Base-by-base conservation (phyloP, 1,140 invertebrate genomes). In the Capitella teleta region DNA sequence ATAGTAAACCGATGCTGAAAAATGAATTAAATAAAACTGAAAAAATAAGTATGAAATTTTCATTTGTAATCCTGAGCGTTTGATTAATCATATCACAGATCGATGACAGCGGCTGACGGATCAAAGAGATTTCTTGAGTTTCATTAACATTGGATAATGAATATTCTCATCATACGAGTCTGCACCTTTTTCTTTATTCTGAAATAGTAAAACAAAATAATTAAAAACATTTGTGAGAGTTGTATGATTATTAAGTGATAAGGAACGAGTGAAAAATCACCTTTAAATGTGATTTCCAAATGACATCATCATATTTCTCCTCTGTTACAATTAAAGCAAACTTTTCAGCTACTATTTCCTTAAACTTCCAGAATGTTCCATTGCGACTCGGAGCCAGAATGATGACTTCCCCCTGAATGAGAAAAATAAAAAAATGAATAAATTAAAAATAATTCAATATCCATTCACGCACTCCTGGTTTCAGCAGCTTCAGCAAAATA, bases 301-400 rank as follows among this genome's bases (percentile, higher is more conserved):
- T 47, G 18, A 47, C 37, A 4, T 52, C 24, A 55, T 63, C 57
- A 58, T 66, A 67, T 10, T 59, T 54, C 32, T 62, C 57, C 16
- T 10, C 8, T 32, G 54, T 40, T 16, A 57, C 53, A 23, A 45
- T 37, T 18, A 53, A 42, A 18, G 57, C 28, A 40, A 68, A 68
- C 16, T 48, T 28, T 40, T 48, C 28, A 38, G 52, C 16, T 2
- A 61, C 60, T 34, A 66, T 46, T 3, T 77, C 70, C n/a, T 80
- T 73, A 64, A 88, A 88, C 44, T 77, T 74, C 28, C 81, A 74
- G 48, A 87, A 77, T 12, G 85, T 86, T 55, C 74, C 70, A 0
- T 83, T 83, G 28, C 86, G 77, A 48, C 74, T 72, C 3, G 86
- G 86, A 8, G 86, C 85, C 78, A 86, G 85, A 14, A 87, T 77